These are phyloP conservation scores for Aleiodes alternator DNA, from an alignment of 2,888 invertebrate species.

Conservation along the genomic window DNA sequence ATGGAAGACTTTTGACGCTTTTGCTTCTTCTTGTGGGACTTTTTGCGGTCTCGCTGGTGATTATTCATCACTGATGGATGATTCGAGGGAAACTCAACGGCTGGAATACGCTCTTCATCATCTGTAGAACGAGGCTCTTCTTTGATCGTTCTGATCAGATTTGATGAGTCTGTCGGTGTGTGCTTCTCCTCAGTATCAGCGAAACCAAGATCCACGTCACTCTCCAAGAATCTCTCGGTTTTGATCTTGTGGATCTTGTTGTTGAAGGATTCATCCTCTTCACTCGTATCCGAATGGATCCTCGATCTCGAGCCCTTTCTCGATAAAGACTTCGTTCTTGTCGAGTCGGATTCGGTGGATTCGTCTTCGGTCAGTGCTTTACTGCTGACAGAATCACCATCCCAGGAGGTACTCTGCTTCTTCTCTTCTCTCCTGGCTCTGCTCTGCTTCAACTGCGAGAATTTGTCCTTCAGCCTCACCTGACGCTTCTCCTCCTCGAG, in stretches of 20 bases:
- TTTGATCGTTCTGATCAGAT: constrained; percentile 63
- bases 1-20: constrained; percentile 84
- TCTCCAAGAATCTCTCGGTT: constrained; percentile 80
- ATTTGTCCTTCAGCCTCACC: constrained; percentile 87
- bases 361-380: constrained; percentile 74
- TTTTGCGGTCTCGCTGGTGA: constrained; percentile 78
- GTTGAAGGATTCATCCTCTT: constrained; percentile 80
- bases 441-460: constrained; percentile 90
- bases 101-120: constrained; percentile 69
- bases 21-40: constrained; percentile 88
- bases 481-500: constrained; percentile 92
- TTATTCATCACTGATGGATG: constrained; percentile 67
- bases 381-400: constrained; percentile 85
- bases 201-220: constrained; percentile 77
- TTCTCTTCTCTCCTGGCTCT: constrained; percentile 92
- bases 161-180: constrained; percentile 64
- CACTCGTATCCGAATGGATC: constrained; percentile 88
- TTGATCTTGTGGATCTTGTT: constrained; percentile 78
- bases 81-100: constrained; percentile 64
- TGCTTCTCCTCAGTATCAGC: constrained; percentile 74
- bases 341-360: constrained; percentile 74
- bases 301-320: constrained; percentile 84
- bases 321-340: constrained; percentile 77
- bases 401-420: constrained; percentile 91
- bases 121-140: constrained; percentile 72